Percentiles rank a stretch among this genome's conserved stretches.
Conservation (phyloP, 1,140 invertebrate genomes). For the Paraescarpia echinospica region DNA sequence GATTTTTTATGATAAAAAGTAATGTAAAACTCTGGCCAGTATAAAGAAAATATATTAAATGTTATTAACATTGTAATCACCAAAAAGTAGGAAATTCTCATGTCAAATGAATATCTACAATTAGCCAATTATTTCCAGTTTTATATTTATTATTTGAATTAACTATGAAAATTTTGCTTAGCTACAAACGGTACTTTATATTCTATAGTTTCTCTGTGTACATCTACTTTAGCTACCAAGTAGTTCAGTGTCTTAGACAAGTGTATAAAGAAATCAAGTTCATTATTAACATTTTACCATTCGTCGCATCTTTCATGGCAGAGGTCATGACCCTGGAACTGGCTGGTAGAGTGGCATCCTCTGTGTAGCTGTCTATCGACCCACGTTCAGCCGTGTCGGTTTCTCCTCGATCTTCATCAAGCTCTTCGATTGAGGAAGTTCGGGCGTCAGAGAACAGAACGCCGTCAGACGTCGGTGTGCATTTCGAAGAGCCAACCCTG, state of each 20-base stretch:
- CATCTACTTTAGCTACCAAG: too few species aligned
- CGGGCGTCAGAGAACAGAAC: neutral
- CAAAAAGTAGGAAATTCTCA: neutral
- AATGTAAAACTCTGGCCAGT: neutral
- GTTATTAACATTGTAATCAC: neutral
- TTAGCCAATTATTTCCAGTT: too few species aligned
- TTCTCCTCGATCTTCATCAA: neutral
- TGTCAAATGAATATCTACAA: neutral
- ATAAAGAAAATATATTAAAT: neutral
- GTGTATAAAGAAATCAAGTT: too few species aligned
- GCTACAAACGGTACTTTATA: too few species aligned
- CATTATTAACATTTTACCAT: too few species aligned
- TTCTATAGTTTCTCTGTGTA: too few species aligned
- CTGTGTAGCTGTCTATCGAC: neutral
- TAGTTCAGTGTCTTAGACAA: too few species aligned
- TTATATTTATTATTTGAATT: too few species aligned
- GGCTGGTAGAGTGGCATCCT: neutral
- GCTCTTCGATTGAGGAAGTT: neutral
- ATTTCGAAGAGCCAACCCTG: neutral
- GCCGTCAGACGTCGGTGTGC: neutral
- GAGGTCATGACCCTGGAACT: neutral
- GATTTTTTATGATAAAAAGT: too few species aligned
- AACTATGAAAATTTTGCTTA: too few species aligned
- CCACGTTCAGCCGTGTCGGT: neutral
- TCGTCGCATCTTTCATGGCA: neutral